Evolutionary conservation across 2,113 vertebrate genomes (phyloP).

Genomic region (Gobio gobio): DNA sequence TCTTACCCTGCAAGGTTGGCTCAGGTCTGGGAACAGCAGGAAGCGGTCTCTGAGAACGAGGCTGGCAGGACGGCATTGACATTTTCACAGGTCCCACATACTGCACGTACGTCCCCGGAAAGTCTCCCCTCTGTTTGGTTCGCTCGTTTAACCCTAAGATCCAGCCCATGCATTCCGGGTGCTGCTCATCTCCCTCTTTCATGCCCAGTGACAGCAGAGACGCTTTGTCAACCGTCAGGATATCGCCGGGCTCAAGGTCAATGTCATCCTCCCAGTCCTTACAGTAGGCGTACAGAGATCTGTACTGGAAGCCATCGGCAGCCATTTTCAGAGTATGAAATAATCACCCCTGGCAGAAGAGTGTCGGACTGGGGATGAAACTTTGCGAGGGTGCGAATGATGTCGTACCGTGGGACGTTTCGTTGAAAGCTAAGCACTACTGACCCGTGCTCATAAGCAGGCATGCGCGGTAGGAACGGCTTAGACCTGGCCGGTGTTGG

Average conservation of each 20-base stretch:
- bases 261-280: constrained; percentile 93
- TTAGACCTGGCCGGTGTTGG: constrained; percentile 75
- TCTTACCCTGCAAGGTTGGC: constrained; percentile 76
- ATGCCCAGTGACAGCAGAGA: constrained; percentile 85
- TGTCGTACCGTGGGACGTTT: constrained; percentile 51
- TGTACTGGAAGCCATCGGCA: constrained; percentile 88
- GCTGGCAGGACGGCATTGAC: constrained; percentile 78
- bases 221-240: constrained; percentile 87
- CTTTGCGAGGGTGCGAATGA: constrained; percentile 23
- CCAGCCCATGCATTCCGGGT: constrained; percentile 86
- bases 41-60: constrained; percentile 85
- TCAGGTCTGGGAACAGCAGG: constrained; percentile 82
- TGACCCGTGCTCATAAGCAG: constrained; percentile 71
- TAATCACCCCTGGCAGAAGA: constrained; percentile 54
- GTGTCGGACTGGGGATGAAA: constrained; percentile 32
- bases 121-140: constrained; percentile 91
- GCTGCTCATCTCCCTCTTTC: constrained; percentile 84
- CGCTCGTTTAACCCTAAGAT: constrained; percentile 91
- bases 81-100: constrained; percentile 86
- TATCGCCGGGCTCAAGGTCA: constrained; percentile 86
- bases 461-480: constrained; percentile 18
- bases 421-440: constrained; percentile 43
- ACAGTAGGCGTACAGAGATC: constrained; percentile 83
- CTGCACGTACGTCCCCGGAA: constrained; percentile 91
- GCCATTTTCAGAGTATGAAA: constrained; percentile 70